Evolutionary conservation across 1,140 invertebrate species (phyloP), one percentile per base, ranked within the genome.

Genomic region (Cherax quadricarinatus): DNA sequence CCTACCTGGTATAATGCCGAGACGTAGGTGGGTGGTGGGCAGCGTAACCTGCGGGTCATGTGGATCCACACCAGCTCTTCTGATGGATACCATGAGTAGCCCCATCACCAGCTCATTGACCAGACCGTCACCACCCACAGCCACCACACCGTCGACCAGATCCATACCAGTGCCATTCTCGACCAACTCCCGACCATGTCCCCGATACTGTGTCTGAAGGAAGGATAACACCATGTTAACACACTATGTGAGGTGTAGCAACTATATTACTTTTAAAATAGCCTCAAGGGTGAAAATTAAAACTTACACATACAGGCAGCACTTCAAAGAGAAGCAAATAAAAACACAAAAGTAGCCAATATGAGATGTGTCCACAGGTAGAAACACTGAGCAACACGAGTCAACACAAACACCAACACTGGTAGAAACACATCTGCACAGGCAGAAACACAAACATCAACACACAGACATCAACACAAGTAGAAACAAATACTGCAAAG

Each of bases 141-240:
- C 96, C 12, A 97, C 97, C 84, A 98, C 95, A 66, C 96, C 95
- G 94, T 1, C 97, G 97, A 93, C 96, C 96, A 97, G 92, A 96
- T 96, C 14, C 96, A 75, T 10, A 75, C 70, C 94, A 0, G 97
- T 98, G 93, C 96, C 96, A 94, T 96, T 96, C 93, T 97, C 97
- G 0, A 98, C 98, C 7, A 98, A 97, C 95, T 96, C 97, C 0
- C 98, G 98, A 95, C 98, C 98, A 2, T 98, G 96, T 95, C 98
- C 98, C 1, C 98, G 95, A 60, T 98, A 94, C n/a, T 98, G 95
- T 78, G 96, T 96, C 92, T 96, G 96, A 24, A 97, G 62, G 14
- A 97, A 73, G 97, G 95, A 2, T 2, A 41, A 41, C 30, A 41
- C 30, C 30, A 2, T 41, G 30, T 41, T 41, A 41, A 91, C 7